These are phyloP conservation scores for Dendrolimus punctatus DNA, from an alignment of 1,140 invertebrate species.

Conservation along the genomic window DNA sequence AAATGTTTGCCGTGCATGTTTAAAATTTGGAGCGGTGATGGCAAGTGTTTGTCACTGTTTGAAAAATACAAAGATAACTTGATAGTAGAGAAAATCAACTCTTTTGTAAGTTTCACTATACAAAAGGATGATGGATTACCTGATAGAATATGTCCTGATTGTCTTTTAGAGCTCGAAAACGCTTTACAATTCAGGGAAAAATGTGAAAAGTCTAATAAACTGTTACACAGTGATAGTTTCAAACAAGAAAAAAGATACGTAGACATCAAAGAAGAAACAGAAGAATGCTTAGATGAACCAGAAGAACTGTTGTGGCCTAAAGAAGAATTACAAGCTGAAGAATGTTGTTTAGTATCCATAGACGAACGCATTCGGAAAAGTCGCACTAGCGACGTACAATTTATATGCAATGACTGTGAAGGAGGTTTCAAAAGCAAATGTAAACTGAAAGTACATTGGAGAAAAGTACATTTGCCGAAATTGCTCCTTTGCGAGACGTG, in stretches of 20 bases:
- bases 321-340: background rate
- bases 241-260: background rate
- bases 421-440: conserved; percentile 50
- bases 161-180: conserved; percentile 36
- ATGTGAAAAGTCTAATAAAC: conserved; percentile 37
- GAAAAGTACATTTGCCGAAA: conserved; percentile 32
- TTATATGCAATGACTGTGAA: conserved; percentile 51
- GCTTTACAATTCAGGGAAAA: conserved; percentile 46
- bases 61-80: conserved; percentile 33
- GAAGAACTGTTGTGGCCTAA: background rate
- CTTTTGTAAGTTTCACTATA: conserved; percentile 40
- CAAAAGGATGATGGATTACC: conserved; percentile 38
- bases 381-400: conserved; percentile 24
- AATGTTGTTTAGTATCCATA: conserved; percentile 1
- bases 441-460: conserved; percentile 57
- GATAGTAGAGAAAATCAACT: conserved; percentile 38
- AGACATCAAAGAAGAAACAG: background rate
- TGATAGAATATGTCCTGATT: conserved; percentile 42
- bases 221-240: conserved; percentile 7
- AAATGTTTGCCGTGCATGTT: conserved; percentile 21
- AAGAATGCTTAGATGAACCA: background rate
- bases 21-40: conserved; percentile 10
- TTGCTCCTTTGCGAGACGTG: conserved; percentile 36
- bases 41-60: conserved; percentile 27
- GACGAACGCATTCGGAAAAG: conserved; percentile 13